A percentile compares a stretch with the other conserved stretches of the same genome.
Conservation (phyloP, 2,113 vertebrate genomes). For the Caracal caracal region DNA sequence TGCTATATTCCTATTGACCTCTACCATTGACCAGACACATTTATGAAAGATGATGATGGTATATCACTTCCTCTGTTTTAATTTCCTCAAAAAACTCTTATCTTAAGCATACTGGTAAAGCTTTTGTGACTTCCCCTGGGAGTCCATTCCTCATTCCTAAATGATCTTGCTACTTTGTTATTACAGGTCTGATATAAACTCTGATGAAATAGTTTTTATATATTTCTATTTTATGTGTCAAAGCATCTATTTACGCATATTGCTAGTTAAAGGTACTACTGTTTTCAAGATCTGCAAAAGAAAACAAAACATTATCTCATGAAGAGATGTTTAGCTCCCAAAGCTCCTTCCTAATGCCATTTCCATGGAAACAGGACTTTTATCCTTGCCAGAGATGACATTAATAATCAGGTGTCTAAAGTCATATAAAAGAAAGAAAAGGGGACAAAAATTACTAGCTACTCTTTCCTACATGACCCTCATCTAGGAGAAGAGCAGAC, state of each 20-base stretch:
- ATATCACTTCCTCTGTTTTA: not conserved
- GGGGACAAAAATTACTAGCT: slow-evolving; percentile 76
- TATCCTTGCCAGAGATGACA: slow-evolving; percentile 76
- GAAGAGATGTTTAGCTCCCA: slow-evolving; percentile 65
- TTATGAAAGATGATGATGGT: not conserved
- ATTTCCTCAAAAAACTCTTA: not conserved
- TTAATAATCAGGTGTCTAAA: slow-evolving; percentile 83
- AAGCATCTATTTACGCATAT: not conserved
- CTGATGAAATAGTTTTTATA: slow-evolving; percentile 2
- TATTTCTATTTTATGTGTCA: slow-evolving; percentile 57
- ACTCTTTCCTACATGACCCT: not conserved
- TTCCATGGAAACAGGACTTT: slow-evolving; percentile 83
- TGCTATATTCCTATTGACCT: not conserved
- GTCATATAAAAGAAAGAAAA: slow-evolving; percentile 71
- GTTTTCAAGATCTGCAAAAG: slow-evolving; percentile 69
- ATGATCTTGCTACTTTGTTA: not conserved
- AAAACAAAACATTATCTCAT: slow-evolving; percentile 60
- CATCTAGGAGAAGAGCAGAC: not conserved
- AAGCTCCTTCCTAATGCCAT: slow-evolving; percentile 77
- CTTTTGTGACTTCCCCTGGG: not conserved
- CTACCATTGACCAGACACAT: not conserved
- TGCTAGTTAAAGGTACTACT: not conserved
- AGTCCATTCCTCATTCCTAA: not conserved
- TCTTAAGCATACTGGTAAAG: not conserved
- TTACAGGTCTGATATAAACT: not conserved